Conservation (phyloP, 2,113 vertebrate species). For the Mixornis gularis region DNA sequence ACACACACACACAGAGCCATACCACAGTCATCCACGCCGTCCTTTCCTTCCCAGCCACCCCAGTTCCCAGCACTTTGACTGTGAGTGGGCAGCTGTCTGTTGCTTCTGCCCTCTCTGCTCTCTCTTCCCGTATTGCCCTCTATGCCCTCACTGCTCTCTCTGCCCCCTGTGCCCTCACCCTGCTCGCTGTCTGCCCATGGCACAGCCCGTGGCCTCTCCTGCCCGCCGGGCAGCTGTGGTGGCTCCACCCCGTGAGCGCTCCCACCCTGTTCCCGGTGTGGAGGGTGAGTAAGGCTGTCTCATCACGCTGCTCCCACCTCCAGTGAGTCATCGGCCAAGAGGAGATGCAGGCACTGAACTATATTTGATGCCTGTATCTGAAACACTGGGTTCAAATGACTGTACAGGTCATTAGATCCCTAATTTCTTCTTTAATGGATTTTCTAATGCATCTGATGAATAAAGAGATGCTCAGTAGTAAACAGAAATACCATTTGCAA, state of each 20-base stretch:
- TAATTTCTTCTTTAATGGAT: slow-evolving; percentile 51
- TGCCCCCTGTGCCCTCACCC: not conserved
- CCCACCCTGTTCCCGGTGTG: not conserved
- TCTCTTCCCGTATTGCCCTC: not conserved
- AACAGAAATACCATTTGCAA: slow-evolving; percentile 22
- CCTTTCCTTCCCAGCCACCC: not conserved
- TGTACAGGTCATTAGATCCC: slow-evolving; percentile 6
- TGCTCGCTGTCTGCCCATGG: not conserved
- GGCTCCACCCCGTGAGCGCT: not conserved
- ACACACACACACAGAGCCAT: not conserved
- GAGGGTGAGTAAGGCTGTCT: not conserved
- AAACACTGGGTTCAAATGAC: not conserved
- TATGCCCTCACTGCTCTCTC: not conserved
- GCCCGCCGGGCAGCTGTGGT: not conserved
- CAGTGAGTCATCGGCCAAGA: not conserved
- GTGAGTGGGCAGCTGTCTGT: not conserved
- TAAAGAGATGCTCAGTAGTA: slow-evolving; percentile 15
- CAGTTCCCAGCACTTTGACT: not conserved
- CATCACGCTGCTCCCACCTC: not conserved
- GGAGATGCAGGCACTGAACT: not conserved
- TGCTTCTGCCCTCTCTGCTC: not conserved
- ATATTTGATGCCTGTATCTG: not conserved
- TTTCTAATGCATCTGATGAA: slow-evolving; percentile 41
- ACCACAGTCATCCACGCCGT: accelerated
- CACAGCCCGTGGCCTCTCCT: not conserved